Base-by-base conservation (phyloP, 2,888 invertebrate genomes). In the Mythimna loreyi region DNA sequence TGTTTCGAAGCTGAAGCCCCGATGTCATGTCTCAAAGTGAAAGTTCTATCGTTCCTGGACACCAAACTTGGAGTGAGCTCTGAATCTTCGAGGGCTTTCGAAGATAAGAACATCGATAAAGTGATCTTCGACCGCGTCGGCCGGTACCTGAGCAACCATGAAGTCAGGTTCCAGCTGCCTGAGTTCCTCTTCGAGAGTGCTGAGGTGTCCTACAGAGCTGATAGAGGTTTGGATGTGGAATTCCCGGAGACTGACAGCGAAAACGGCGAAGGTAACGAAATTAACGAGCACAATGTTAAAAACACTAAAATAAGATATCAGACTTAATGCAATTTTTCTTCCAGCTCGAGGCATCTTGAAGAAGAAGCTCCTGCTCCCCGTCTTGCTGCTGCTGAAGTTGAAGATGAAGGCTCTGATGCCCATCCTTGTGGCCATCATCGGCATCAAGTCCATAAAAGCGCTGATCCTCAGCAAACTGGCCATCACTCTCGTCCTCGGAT, bases 341-440 rank as follows among this genome's bases (percentile, higher is more conserved):
- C 16, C 92, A 98, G 98, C 97, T 85, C 97, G 98, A 78, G 98
- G 97, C 85, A 96, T 97, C 91, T 96, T 98, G 87, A 98, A 98
- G 96, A 98, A 98, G 96, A 98, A 98, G 91, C 96, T 98, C 58
- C 96, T 98, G 78, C 94, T 98, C 87, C 98, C 98, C 21, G 96
- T 98, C 75, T 94, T 98, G 82, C 94, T 98, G 82, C 96, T 98
- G 61, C 93, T 98, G 85, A 98, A 98, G 93, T 92, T 98, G 87
- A 98, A 98, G 93, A 96, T 98, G 96, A 98, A 98, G 92, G 97
- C 98, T 30, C 92, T 98, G 75, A 97, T 98, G 97, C 98, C 98
- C 47, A 97, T 98, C 86, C 96, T 98, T 83, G 97, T 98, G 40
- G 97, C 97, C 55, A 93, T 98, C 86, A 97, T 98, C 89, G 97